These are phyloP conservation scores for Gallinago jamesoni DNA, from an alignment of 2,113 vertebrate species.

Conservation along the genomic window DNA sequence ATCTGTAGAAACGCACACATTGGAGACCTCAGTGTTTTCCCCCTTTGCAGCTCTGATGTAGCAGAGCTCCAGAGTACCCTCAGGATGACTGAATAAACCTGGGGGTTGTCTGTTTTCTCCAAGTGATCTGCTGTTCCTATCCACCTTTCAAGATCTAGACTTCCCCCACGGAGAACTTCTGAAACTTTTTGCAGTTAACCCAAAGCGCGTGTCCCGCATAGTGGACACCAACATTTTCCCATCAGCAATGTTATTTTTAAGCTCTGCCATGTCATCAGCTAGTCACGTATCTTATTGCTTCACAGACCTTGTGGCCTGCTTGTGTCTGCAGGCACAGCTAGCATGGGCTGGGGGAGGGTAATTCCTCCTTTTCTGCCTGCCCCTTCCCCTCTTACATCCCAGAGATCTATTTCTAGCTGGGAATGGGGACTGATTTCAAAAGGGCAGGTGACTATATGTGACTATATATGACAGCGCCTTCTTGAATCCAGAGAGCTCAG, in stretches of 20 bases:
- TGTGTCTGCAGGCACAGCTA: background rate
- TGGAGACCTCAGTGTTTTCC: background rate
- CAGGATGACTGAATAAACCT: background rate
- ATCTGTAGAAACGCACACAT: background rate
- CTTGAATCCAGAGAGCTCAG: background rate
- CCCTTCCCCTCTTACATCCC: background rate
- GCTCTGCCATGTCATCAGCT: constrained; percentile 21
- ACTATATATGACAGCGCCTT: background rate
- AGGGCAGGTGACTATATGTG: background rate
- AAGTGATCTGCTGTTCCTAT: background rate
- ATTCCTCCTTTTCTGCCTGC: background rate
- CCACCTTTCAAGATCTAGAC: background rate
- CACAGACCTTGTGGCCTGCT: background rate
- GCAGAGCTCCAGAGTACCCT: background rate
- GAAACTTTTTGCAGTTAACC: background rate
- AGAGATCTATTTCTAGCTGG: background rate
- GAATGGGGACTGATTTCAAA: background rate
- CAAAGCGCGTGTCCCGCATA: background rate
- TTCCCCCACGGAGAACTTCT: background rate
- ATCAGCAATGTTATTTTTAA: constrained; percentile 51
- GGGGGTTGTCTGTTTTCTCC: background rate
- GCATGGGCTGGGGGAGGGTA: background rate
- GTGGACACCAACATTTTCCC: background rate
- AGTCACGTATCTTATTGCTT: background rate
- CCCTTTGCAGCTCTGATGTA: background rate